Evolutionary conservation across 2,113 vertebrate species (phyloP).

Genomic region (Oreochromis niloticus): DNA sequence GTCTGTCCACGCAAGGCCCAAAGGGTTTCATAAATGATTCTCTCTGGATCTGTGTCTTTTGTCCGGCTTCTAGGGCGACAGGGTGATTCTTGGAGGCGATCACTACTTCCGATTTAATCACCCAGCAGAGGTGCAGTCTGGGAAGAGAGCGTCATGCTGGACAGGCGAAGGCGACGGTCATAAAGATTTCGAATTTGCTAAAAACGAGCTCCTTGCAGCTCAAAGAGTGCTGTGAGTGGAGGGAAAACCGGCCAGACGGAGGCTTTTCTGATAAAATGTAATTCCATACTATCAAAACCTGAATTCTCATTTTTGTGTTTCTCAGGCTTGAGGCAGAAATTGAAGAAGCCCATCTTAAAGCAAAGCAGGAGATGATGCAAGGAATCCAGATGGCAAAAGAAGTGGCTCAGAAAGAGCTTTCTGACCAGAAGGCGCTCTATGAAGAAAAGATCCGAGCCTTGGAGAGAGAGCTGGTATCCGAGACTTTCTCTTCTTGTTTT

Average conservation of each 20-base stretch:
- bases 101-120: constrained; percentile 98
- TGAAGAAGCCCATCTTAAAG: constrained; percentile 85
- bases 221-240: constrained; percentile 83
- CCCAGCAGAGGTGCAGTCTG: constrained; percentile 84
- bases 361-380: constrained; percentile 93
- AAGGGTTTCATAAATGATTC: not conserved
- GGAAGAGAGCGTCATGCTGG: constrained; percentile 68
- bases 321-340: constrained; percentile 89
- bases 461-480: constrained; percentile 82
- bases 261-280: not conserved
- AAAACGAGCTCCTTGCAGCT: constrained; percentile 86
- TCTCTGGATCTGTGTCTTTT: not conserved
- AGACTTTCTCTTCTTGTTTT: not conserved
- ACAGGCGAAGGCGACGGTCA: constrained; percentile 68
- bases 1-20: not conserved
- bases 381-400: constrained; percentile 91
- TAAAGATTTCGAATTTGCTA: constrained; percentile 95
- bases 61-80: constrained; percentile 78
- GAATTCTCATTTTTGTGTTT: not conserved
- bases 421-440: constrained; percentile 80
- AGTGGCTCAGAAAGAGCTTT: constrained; percentile 86
- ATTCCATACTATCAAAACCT: not conserved
- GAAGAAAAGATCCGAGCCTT: constrained; percentile 81
- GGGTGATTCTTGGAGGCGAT: constrained; percentile 92
- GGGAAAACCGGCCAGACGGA: not conserved